These are phyloP conservation scores for Nesoenas mayeri DNA, from an alignment of 2,113 vertebrate species.

Conservation along the genomic window DNA sequence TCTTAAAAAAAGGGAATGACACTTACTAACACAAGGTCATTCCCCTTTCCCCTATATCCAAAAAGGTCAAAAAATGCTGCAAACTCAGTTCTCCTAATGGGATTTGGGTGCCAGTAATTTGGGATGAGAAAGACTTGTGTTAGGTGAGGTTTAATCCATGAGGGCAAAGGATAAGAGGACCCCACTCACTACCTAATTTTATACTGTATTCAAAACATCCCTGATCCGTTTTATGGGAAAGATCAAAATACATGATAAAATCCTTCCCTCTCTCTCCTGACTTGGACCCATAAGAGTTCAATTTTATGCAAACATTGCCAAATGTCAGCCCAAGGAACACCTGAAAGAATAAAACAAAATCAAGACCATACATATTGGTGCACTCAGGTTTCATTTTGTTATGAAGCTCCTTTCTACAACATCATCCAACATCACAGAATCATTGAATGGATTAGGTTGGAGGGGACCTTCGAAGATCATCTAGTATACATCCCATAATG, in stretches of 20 bases:
- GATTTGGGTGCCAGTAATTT: background rate
- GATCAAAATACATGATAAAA: background rate
- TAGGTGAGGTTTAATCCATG: background rate
- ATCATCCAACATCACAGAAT: too few relatives aligned
- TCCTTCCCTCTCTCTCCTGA: background rate
- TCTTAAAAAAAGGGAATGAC: background rate
- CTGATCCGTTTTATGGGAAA: background rate
- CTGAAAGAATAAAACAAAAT: background rate
- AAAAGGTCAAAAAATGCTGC: background rate
- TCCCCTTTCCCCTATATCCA: background rate
- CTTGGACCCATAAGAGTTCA: background rate
- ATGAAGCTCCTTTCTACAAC: background rate
- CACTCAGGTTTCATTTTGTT: rapidly evolving
- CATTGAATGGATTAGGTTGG: too few relatives aligned
- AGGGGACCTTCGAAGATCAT: too few relatives aligned
- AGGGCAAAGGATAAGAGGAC: background rate
- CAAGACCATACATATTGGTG: background rate
- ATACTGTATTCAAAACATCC: background rate
- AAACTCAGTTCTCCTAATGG: background rate
- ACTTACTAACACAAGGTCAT: background rate
- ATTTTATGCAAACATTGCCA: background rate
- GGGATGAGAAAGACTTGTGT: background rate
- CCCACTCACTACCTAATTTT: background rate
- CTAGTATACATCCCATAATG: too few relatives aligned
- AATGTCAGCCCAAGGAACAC: background rate